Conservation (phyloP, 2,797 vertebrate genomes). For the Sternarchorhynchus goeldii region DNA sequence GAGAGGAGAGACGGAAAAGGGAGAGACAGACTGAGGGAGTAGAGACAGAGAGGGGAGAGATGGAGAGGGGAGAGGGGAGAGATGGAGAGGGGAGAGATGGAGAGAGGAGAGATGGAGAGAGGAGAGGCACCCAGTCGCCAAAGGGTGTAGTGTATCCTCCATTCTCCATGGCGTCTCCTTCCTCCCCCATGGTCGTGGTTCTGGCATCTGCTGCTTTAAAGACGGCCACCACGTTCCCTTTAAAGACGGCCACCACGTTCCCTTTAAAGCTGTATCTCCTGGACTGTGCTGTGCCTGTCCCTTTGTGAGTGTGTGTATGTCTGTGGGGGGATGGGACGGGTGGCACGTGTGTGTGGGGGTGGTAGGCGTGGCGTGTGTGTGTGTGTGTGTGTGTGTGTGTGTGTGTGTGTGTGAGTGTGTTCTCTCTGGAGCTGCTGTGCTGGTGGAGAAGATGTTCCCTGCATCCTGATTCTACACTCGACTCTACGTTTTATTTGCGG, state of each 20-base stretch:
- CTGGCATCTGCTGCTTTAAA: conserved; percentile 32
- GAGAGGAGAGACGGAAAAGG: neutral
- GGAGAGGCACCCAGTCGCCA: too few relatives aligned
- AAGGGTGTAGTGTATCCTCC: too few relatives aligned
- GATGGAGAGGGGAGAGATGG: neutral
- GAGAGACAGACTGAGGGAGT: neutral
- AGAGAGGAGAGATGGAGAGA: neutral
- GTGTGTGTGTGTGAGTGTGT: too few relatives aligned
- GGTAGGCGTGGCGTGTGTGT: too few relatives aligned
- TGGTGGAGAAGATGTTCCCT: neutral
- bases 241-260: neutral
- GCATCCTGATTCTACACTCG: conserved; percentile 23
- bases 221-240: conserved; percentile 28
- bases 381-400: conserved; percentile 36
- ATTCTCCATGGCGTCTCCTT: conserved; percentile 27
- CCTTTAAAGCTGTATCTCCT: conserved; percentile 30
- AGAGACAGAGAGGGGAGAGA: neutral
- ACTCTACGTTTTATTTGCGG: conserved; percentile 16
- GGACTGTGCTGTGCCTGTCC: neutral
- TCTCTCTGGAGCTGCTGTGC: neutral
- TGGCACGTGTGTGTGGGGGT: too few relatives aligned
- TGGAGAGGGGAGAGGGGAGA: neutral
- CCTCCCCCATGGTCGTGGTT: neutral
- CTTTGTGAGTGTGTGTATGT: too few relatives aligned
- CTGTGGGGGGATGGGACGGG: too few relatives aligned